These are phyloP conservation scores for Lepus oiostolus DNA, from an alignment of 2,797 vertebrate species.

Conservation along the genomic window DNA sequence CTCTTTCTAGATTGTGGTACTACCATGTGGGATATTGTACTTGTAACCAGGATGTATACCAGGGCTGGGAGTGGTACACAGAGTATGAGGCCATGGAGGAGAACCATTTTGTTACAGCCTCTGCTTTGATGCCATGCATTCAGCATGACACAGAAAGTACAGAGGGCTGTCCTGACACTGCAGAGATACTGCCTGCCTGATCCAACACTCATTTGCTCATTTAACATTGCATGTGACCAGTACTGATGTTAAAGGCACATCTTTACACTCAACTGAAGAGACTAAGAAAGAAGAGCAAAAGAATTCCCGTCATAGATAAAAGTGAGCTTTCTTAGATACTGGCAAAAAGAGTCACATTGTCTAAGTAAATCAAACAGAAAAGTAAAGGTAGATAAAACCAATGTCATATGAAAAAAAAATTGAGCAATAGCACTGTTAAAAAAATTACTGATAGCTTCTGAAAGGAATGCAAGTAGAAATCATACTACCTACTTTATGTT, in stretches of 20 bases:
- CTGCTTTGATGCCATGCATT: background rate
- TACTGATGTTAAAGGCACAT: background rate
- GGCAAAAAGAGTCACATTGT: background rate
- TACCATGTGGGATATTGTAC: background rate
- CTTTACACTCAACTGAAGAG: background rate
- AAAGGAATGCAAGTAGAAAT: background rate
- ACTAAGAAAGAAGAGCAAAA: background rate
- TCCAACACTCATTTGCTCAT: background rate
- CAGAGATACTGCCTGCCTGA: background rate
- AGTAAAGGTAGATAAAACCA: conserved; percentile 12
- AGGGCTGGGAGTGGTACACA: accelerated
- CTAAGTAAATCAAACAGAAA: conserved; percentile 12
- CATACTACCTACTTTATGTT: background rate
- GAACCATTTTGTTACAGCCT: background rate
- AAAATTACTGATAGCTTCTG: background rate
- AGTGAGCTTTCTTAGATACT: background rate
- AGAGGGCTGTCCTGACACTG: background rate
- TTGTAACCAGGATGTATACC: background rate
- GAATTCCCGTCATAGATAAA: background rate
- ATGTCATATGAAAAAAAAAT: background rate
- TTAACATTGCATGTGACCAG: background rate
- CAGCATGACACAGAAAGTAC: background rate
- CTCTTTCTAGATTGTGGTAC: background rate
- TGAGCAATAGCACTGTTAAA: background rate
- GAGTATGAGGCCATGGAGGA: no score